Conservation (phyloP, 2,888 invertebrate species). For the Mycogona germanica region DNA sequence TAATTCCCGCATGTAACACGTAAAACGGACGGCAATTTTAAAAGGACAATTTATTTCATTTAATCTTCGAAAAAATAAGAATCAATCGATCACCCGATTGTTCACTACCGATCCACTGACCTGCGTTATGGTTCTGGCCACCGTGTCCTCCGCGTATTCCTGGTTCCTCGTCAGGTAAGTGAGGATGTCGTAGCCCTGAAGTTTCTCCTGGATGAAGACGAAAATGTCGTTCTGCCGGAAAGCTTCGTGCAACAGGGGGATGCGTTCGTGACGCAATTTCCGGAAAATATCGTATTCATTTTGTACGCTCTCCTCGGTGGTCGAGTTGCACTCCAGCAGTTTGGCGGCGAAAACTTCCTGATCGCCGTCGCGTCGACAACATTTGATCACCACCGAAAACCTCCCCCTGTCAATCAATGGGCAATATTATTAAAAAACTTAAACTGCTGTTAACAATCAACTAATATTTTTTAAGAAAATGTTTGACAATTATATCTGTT, state of each 20-base stretch:
- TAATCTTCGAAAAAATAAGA: not conserved
- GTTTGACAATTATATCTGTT: not conserved
- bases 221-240: constrained; percentile 41
- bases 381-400: constrained; percentile 74
- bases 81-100: no score
- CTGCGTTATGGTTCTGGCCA: constrained; percentile 75
- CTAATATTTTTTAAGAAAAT: constrained; percentile 2
- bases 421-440: constrained; percentile 22
- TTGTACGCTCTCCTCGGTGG: constrained; percentile 42
- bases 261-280: constrained; percentile 73
- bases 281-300: constrained; percentile 70
- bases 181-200: constrained; percentile 80
- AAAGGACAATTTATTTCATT: not conserved
- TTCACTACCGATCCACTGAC: constrained; percentile 30
- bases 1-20: no score
- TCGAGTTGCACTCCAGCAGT: constrained; percentile 42
- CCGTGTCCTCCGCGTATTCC: constrained; percentile 85
- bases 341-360: constrained; percentile 74
- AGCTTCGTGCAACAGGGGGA: constrained; percentile 56
- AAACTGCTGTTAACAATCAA: no score
- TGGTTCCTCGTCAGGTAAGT: constrained; percentile 77
- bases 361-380: constrained; percentile 47
- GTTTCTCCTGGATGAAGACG: constrained; percentile 41
- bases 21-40: no score
- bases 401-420: constrained; percentile 47